Evolutionary conservation across 1,140 invertebrate genomes (phyloP).

Genomic region (Triops longicaudatus): DNA sequence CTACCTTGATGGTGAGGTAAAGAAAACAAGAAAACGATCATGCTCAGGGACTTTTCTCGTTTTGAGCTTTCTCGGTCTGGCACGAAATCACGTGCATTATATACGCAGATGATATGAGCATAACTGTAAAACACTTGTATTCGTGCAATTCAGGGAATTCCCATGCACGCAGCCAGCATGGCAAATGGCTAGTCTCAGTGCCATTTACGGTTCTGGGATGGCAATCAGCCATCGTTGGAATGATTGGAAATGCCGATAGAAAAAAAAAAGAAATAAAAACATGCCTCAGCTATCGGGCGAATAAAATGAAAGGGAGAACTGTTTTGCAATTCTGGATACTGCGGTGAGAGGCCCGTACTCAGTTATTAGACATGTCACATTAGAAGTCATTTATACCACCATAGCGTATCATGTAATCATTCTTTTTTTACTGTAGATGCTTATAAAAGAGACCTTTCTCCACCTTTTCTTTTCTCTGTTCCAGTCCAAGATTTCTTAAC

Average conservation of each 20-base stretch:
- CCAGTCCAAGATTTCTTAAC: not conserved
- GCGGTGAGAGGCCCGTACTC: not conserved
- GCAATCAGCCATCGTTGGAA: not conserved
- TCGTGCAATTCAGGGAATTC: not conserved
- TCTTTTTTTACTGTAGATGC: not conserved
- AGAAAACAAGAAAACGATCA: no score
- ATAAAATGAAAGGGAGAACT: not conserved
- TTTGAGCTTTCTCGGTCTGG: not conserved
- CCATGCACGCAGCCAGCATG: not conserved
- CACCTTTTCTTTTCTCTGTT: not conserved
- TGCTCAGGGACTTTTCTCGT: not conserved
- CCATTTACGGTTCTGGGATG: not conserved
- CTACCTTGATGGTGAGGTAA: no score
- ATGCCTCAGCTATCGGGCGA: not conserved
- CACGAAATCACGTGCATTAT: constrained; percentile 7
- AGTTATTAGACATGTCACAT: constrained; percentile 7
- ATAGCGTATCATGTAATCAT: not conserved
- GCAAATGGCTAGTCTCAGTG: not conserved
- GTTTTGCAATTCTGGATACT: not conserved
- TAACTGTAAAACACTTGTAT: constrained; percentile 13
- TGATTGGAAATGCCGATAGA: not conserved
- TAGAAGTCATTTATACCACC: constrained; percentile 6
- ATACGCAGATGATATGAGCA: constrained; percentile 3
- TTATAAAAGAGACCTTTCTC: not conserved
- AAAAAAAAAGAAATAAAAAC: not conserved